A percentile compares a stretch with the other conserved stretches of the same genome.
These are phyloP conservation scores for Bemisia tabaci DNA, from an alignment of 1,140 invertebrate species.

Conservation along the genomic window DNA sequence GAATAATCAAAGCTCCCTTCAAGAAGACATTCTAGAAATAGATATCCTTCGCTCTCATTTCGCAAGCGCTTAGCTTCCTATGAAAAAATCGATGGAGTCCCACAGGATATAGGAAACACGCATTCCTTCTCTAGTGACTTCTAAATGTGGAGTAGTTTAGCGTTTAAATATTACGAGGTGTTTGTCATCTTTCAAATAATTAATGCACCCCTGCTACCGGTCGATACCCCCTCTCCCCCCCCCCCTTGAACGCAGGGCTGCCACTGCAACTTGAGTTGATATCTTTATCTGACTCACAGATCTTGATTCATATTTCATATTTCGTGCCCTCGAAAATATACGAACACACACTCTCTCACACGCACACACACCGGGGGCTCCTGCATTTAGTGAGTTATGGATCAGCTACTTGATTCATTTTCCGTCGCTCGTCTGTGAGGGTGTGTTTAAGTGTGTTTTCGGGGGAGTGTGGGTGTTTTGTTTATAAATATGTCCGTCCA, in stretches of 20 bases:
- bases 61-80: no score
- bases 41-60: no score
- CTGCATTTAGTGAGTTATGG: not conserved
- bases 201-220: not conserved
- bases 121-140: no score
- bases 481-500: not conserved
- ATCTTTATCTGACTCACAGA: not conserved
- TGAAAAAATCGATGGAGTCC: no score
- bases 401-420: not conserved
- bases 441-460: slow-evolving; percentile 4
- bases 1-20: no score
- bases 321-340: not conserved
- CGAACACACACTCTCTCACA: not conserved
- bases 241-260: not conserved
- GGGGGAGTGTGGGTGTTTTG: no score
- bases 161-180: not conserved
- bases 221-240: not conserved
- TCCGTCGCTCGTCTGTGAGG: not conserved
- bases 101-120: no score
- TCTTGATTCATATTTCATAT: not conserved
- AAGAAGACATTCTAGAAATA: no score
- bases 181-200: not conserved
- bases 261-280: not conserved
- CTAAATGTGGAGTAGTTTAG: not conserved
- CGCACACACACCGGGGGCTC: not conserved